Evolutionary conservation across 2,888 invertebrate genomes (phyloP).

Genomic region (Leptinotarsa juncta): DNA sequence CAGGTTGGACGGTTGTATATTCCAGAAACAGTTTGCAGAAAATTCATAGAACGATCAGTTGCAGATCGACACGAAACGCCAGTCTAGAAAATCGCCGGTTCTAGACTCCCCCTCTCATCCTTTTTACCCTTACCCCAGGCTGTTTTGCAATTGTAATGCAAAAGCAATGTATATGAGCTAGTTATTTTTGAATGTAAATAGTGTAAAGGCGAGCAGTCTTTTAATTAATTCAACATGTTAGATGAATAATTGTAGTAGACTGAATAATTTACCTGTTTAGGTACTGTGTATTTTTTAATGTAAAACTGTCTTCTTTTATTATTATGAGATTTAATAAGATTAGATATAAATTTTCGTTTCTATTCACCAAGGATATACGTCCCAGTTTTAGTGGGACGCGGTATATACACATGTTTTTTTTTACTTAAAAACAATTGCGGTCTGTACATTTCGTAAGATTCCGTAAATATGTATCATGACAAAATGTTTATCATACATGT

Average conservation of each 20-base stretch:
- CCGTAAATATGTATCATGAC: constrained; percentile 55
- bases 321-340: constrained; percentile 42
- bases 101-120: constrained; percentile 34
- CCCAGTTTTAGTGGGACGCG: constrained; percentile 67
- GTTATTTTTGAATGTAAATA: constrained; percentile 66
- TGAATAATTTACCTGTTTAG: constrained; percentile 61
- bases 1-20: background rate
- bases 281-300: constrained; percentile 66
- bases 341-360: constrained; percentile 53
- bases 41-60: no score
- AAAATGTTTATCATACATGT: constrained; percentile 40
- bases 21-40: background rate
- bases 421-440: constrained; percentile 61
- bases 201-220: constrained; percentile 66
- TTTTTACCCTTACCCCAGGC: constrained; percentile 30
- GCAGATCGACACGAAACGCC: background rate
- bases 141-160: constrained; percentile 57
- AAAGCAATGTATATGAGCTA: constrained; percentile 58
- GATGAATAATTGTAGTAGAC: constrained; percentile 64
- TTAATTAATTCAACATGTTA: constrained; percentile 61
- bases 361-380: constrained; percentile 53
- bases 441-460: constrained; percentile 65
- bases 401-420: constrained; percentile 59
- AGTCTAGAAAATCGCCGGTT: constrained; percentile 32
- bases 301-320: constrained; percentile 61